A percentile compares a stretch with the other conserved stretches of the same genome.
phyloP scores from a whole-genome alignment of 2,888 invertebrate genomes.

The Kuschelorhynchus macadamiae region DNA sequence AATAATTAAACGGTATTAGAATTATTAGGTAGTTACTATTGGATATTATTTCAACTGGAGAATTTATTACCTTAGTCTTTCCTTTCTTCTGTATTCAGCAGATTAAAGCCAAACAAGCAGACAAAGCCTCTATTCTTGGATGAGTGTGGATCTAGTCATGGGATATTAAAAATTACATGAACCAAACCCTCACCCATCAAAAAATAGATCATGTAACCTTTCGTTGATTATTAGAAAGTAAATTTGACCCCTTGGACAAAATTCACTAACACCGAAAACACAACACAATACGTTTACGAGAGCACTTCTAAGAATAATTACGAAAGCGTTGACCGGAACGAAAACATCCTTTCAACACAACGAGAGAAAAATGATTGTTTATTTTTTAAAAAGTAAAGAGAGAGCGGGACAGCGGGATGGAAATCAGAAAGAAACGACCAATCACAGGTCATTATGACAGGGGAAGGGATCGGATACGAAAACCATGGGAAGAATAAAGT shows the following conservation, averaged over 20 bases:
- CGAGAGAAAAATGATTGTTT: slow-evolving; percentile 27
- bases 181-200: slow-evolving; percentile 84
- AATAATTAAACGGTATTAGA: too few relatives aligned
- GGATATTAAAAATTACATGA: slow-evolving; percentile 73
- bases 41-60: too few relatives aligned
- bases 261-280: background rate
- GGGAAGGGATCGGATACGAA: background rate
- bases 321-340: slow-evolving; percentile 7
- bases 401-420: background rate
- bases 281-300: background rate
- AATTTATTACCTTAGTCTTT: too few relatives aligned
- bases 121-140: slow-evolving; percentile 72
- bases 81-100: too few relatives aligned
- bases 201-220: slow-evolving; percentile 63
- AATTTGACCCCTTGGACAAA: background rate
- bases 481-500: too few relatives aligned
- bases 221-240: background rate
- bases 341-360: slow-evolving; percentile 6
- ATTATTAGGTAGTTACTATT: too few relatives aligned
- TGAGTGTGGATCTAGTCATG: slow-evolving; percentile 88
- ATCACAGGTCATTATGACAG: slow-evolving; percentile 1
- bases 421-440: background rate
- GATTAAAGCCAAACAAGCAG: too few relatives aligned
- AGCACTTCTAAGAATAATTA: background rate
- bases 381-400: slow-evolving; percentile 27